A percentile compares a stretch with the other conserved stretches of the same genome.
These are phyloP conservation scores for Gnathonemus longibarbis DNA, from an alignment of 2,113 vertebrate genomes.

Conservation along the genomic window DNA sequence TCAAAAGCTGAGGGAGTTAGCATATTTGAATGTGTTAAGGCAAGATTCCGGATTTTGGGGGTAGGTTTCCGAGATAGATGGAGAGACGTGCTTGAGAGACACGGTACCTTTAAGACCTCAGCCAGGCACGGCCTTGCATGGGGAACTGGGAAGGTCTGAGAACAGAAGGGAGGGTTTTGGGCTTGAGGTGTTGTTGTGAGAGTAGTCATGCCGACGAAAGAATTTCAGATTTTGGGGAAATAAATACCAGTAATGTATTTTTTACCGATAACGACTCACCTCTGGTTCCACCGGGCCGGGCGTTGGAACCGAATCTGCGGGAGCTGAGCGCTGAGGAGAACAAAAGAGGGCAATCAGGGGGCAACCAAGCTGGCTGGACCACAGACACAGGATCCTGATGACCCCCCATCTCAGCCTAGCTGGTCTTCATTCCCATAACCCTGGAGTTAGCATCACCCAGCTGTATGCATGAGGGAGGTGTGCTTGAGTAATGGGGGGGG, in stretches of 20 bases:
- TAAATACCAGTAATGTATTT: not conserved
- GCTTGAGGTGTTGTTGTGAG: not conserved
- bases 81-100: not conserved
- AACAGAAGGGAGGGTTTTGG: not conserved
- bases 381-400: not conserved
- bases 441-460: not conserved
- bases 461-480: not conserved
- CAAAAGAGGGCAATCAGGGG: not conserved
- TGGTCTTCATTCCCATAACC: not conserved
- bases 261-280: not conserved
- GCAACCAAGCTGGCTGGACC: not conserved
- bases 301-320: not conserved
- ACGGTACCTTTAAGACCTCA: slow-evolving; percentile 16
- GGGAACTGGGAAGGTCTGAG: not conserved
- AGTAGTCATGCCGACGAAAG: not conserved
- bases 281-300: not conserved
- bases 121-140: not conserved
- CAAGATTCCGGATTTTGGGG: not conserved
- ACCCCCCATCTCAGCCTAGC: not conserved
- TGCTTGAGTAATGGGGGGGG: not conserved
- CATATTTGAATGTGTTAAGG: not conserved
- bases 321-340: slow-evolving; percentile 9
- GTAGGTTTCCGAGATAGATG: not conserved
- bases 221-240: not conserved
- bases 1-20: not conserved